These are phyloP conservation scores for Sylvietta virens DNA, from an alignment of 2,113 vertebrate species.

Conservation along the genomic window DNA sequence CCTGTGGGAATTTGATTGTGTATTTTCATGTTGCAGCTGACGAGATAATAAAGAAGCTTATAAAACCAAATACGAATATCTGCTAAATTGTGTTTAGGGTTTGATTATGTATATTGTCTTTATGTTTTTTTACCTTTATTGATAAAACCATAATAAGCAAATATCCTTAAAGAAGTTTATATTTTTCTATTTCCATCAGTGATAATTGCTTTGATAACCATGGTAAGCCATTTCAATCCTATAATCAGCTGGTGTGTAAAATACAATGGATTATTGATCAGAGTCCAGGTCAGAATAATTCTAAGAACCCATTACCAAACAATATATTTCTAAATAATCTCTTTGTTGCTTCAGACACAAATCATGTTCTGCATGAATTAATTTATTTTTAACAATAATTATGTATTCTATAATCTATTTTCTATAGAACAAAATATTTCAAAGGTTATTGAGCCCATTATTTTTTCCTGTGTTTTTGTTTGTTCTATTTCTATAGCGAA, in stretches of 20 bases:
- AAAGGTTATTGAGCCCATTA: neutral
- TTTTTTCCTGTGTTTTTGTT: neutral
- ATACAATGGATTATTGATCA: neutral
- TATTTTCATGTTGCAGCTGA: neutral
- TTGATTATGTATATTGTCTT: neutral
- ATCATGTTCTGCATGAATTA: rapidly evolving
- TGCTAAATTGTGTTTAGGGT: neutral
- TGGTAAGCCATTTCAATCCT: neutral
- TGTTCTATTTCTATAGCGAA: neutral
- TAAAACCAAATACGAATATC: neutral
- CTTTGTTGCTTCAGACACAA: neutral
- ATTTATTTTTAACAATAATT: neutral
- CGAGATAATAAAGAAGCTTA: neutral
- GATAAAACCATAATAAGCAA: neutral
- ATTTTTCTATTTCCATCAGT: neutral
- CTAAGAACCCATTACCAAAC: neutral
- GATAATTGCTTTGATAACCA: neutral
- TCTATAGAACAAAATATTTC: neutral
- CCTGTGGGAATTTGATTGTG: neutral
- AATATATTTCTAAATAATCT: neutral
- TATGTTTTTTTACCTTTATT: neutral
- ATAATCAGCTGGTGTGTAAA: neutral
- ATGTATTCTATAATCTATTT: neutral
- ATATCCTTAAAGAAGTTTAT: neutral
- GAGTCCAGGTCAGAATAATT: neutral